Evolutionary conservation across 1,140 invertebrate genomes (phyloP), one percentile per base, ranked within the genome.

Genomic region (Diabrotica undecimpunctata): DNA sequence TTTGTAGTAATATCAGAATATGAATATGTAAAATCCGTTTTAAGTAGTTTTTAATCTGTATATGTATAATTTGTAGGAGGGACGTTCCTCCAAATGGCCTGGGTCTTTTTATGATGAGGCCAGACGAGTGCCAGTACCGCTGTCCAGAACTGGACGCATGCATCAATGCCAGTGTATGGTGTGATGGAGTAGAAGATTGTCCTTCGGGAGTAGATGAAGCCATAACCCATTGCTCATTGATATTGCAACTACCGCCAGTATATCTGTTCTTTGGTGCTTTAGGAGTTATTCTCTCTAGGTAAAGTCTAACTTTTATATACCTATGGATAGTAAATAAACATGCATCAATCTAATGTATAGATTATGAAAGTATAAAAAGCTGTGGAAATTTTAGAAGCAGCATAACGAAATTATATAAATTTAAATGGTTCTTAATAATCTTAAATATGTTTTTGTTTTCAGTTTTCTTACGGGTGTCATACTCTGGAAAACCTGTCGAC

Each of bases 151-250:
- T 96, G 64, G 89, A 92, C 73, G 93, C 92, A 5, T 96, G 94
- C 78, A 94, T 96, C 72, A 91, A 92, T 71, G 83, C 88, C 0
- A 88, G 88, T n/a, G 83, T 96, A 7, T 95, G 92, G 91, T 96
- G 94, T 76, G 92, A 96, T 73, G 93, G 92, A 0, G 80, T 87
- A 10, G 83, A 85, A 37, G 91, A 96, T 73, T 95, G 94, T 75
- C 94, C 94, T 0, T 92, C 90, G 2, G 92, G 91, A 0, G 88
- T 91, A 73, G 94, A 96, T 80, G 94, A 96, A 79, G 86, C 91
- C 2, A 82, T 92, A 12, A 83, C 86, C 6, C 90, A 92, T 73
- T 93, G 90, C 74, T 92, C 90, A 9, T 83, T 90, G 7, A 75
- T 93, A 8, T 78, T 93, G 54, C 84, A 88, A 71, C 78, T 92